Evolutionary conservation across 2,797 vertebrate species (phyloP).

Genomic region (Siniperca scherzeri): DNA sequence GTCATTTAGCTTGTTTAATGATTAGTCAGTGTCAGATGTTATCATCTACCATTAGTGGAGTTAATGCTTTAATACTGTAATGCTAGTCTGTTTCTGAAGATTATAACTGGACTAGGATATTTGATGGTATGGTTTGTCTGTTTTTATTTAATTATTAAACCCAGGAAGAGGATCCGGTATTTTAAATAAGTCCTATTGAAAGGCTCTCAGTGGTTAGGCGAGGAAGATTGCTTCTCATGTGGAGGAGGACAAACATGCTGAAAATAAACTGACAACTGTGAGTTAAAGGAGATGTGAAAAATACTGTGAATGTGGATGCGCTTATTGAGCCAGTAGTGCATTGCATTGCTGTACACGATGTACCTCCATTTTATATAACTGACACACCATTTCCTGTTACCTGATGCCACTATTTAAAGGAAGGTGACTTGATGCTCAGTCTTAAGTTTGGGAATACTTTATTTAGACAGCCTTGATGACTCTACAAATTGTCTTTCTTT

Average conservation of each 20-base stretch:
- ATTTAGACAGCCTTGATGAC: background rate
- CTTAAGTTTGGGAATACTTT: background rate
- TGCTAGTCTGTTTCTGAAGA: slow-evolving; percentile 65
- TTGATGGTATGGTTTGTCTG: slow-evolving; percentile 57
- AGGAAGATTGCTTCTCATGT: slow-evolving; percentile 22
- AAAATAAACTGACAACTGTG: slow-evolving; percentile 48
- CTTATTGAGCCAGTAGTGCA: slow-evolving; percentile 25
- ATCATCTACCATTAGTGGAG: slow-evolving; percentile 50
- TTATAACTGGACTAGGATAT: slow-evolving; percentile 58
- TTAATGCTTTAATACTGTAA: slow-evolving; percentile 59
- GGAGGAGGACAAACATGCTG: slow-evolving; percentile 47
- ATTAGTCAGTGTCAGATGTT: slow-evolving; percentile 52
- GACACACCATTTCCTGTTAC: slow-evolving; percentile 40
- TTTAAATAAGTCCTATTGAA: slow-evolving; percentile 54
- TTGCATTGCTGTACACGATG: slow-evolving; percentile 20
- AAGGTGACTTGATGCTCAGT: slow-evolving; percentile 4
- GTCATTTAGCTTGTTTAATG: slow-evolving; percentile 50
- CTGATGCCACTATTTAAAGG: slow-evolving; percentile 29
- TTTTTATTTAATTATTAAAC: slow-evolving; percentile 72
- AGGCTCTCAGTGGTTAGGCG: slow-evolving; percentile 20
- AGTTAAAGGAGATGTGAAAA: slow-evolving; percentile 33
- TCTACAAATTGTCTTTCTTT: background rate
- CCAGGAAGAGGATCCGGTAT: slow-evolving; percentile 38
- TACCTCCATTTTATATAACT: slow-evolving; percentile 54
- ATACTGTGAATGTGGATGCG: slow-evolving; percentile 39